Base-by-base conservation (phyloP, 2,888 invertebrate genomes). In the Xanthostigma xanthostigma region DNA sequence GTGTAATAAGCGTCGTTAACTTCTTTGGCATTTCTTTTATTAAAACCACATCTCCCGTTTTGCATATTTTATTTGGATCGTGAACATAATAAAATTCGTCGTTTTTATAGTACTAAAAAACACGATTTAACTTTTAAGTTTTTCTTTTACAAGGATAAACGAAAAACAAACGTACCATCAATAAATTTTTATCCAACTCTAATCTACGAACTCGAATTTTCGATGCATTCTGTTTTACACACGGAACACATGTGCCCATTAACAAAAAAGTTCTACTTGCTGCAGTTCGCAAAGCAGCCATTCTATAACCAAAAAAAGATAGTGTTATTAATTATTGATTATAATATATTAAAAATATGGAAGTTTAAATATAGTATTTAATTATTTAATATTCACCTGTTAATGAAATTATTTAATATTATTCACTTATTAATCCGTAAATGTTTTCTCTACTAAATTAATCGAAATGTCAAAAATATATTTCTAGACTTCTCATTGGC, bases 1-100 rank as follows among this genome's bases (percentile, higher is more conserved):
- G 90, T 8, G 85, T 83, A 9, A 92, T 82, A 2, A 87, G 65
- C 51, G 80, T 78, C 0, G 88, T 85, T 53, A 87, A 59, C 63
- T 81, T 84, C 50, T 79, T 67, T 2, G 84, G 80, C 44, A 91
- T 64, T 55, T 78, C 75, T 63, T 86, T 76, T 54, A 91, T 81
- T 11, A 92, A 69, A 5, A 89, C 89, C 42, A 87, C 72, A 60
- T 92, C 92, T 2, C 91, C 91, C 9, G 81, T 76, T 68, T 88
- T 88, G 61, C 87, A 88, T 43, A 73, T 59, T 57, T 82, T 80
- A 2, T 80, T 62, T 0, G 88, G 87, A 70, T 92, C 91, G 60
- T 84, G 73, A 38, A 87, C 90, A 59, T 81, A 88, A 51, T 79
- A 69, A 56, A 76, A 80, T 54, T 81, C 77, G 54, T 79, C 75